phyloP scores from a whole-genome alignment of 2,888 invertebrate genomes.

The Monochamus alternatus region DNA sequence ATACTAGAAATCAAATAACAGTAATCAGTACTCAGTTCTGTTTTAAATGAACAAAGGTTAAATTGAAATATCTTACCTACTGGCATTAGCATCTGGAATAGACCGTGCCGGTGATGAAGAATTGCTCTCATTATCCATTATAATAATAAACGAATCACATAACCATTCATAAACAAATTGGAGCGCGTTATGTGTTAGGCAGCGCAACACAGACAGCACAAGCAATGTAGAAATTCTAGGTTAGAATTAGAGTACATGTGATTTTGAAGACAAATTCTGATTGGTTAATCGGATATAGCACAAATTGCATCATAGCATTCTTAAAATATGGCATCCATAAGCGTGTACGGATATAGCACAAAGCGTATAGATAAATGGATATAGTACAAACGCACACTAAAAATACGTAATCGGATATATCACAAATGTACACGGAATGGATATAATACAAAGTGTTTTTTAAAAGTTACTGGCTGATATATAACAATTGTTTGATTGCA shows the following conservation, averaged over 20 bases:
- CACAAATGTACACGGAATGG: constrained; percentile 4
- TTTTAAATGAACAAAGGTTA: neutral
- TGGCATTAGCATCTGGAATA: constrained; percentile 7
- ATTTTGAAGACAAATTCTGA: neutral
- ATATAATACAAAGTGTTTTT: constrained; percentile 1
- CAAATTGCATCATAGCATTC: no score
- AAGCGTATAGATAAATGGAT: no score
- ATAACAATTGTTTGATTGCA: neutral
- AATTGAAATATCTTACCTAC: constrained; percentile 5
- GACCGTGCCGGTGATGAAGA: constrained; percentile 1
- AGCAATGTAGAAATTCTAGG: constrained; percentile 6
- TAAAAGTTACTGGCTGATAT: neutral
- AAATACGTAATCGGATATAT: neutral
- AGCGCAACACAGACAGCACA: neutral
- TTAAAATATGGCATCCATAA: no score
- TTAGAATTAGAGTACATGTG: constrained; percentile 3
- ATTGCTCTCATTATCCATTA: constrained; percentile 1
- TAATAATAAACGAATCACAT: neutral
- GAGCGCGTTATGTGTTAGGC: neutral
- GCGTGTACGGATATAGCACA: no score
- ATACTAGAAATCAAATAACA: no score
- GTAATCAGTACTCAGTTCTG: neutral
- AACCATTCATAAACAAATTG: neutral
- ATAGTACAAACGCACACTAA: no score
- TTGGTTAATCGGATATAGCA: no score